Conservation (phyloP, 2,888 invertebrate species). For the Archips crataeganus region DNA sequence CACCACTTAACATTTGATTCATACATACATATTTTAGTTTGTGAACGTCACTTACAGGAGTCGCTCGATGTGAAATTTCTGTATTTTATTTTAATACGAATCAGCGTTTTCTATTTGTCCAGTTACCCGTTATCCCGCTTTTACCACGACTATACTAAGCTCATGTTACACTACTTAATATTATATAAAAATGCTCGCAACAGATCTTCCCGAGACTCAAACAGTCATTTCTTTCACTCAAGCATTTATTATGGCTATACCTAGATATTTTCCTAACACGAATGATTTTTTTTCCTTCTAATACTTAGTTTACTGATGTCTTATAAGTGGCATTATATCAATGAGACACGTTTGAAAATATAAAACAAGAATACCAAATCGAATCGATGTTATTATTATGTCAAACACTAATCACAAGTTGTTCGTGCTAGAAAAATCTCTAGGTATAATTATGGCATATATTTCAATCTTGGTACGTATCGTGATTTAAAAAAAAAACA, state of each 20-base stretch:
- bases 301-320: too few relatives aligned
- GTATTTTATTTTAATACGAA: conserved; percentile 2
- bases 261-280: too few relatives aligned
- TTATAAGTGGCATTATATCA: too few relatives aligned
- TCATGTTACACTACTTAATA: conserved; percentile 49
- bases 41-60: conserved; percentile 21
- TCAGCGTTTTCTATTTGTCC: conserved; percentile 42
- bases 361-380: too few relatives aligned
- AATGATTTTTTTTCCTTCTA: too few relatives aligned
- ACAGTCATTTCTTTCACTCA: conserved; percentile 38
- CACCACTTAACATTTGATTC: conserved; percentile 8
- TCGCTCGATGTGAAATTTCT: conserved; percentile 16
- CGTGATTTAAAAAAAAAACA: not conserved
- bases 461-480: conserved; percentile 7
- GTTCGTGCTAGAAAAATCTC: too few relatives aligned
- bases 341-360: too few relatives aligned
- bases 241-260: conserved; percentile 1
- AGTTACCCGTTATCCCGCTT: conserved; percentile 53
- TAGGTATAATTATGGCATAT: not conserved
- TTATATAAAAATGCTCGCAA: conserved; percentile 49
- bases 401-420: too few relatives aligned
- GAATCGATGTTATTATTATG: too few relatives aligned
- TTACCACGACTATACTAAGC: conserved; percentile 53
- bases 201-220: conserved; percentile 41
- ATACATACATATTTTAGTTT: not conserved